Evolutionary conservation across 2,113 vertebrate species (phyloP), one percentile per base, ranked within the genome.

Genomic region (Serilophus lunatus): DNA sequence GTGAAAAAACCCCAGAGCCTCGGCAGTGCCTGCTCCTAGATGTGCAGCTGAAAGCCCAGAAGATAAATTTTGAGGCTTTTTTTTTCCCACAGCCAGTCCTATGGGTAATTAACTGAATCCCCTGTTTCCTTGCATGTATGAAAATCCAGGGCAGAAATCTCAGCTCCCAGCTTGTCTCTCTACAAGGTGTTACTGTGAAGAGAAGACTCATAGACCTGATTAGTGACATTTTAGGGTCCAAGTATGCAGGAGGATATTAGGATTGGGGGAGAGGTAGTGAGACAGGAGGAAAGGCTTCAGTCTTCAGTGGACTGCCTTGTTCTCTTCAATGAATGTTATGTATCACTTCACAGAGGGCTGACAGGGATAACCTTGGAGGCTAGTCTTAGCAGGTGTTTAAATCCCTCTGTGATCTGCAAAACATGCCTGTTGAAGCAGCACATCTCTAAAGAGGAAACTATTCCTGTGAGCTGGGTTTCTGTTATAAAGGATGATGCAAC

Each of bases 211-310:
- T 31, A 65, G n/a, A 13, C 6, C 12, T 36, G 17, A 6, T 63
- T 38, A 42, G 51, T 36, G 53, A 14, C 79, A n/a, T 0, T 20
- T 28, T 28, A 17, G 40, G 7, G 19, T n/a, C 12, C 33, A 33
- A 51, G 75, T 22, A 33, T 19, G n/a, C 17, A 74, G 25, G 36
- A 35, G 53, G 8, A 24, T 31, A 38, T 4, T 40, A 9, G 31
- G 31, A 13, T 2, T 50, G 18, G 17, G 6, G 4, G 16, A 7
- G 8, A 13, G 6, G n/a, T 17, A 15, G 2, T 6, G 8, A 4
- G 36, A 4, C n/a, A 80, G 25, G 28, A 75, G 40, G 9, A n/a
- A 71, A 83, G 10, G 23, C 38, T 33, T 40, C 24, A 6, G 4
- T 18, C 13, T 79, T 84, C 23, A 40, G 54, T 12, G 7, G 49